phyloP scores from a whole-genome alignment of 92 coral and sea anemone genomes.

The Blastomussa wellsi region DNA sequence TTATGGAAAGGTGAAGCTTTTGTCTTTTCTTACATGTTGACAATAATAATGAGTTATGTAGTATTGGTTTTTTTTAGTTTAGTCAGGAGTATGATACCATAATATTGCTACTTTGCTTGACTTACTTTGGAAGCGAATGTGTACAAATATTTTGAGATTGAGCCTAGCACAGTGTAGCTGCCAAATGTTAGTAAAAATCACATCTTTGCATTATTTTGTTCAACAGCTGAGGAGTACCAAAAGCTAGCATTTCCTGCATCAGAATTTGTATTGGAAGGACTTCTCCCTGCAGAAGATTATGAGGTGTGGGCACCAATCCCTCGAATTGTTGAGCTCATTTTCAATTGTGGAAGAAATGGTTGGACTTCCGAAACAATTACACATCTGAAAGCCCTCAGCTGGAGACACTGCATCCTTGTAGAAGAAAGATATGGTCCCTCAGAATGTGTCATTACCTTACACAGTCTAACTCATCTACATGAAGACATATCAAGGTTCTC shows the following conservation, averaged over 20 bases:
- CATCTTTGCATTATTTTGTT: background rate
- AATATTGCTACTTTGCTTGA: background rate
- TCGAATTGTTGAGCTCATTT: slow-evolving; percentile 43
- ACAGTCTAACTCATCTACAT: slow-evolving; percentile 43
- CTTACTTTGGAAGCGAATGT: background rate
- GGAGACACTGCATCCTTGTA: slow-evolving; percentile 57
- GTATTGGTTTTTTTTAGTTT: no score
- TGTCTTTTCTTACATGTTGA: background rate
- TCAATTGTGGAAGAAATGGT: slow-evolving; percentile 48
- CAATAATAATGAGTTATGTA: background rate
- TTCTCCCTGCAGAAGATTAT: slow-evolving; percentile 27
- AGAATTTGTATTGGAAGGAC: slow-evolving; percentile 45
- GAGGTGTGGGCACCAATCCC: slow-evolving; percentile 59
- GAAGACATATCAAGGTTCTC: slow-evolving; percentile 56
- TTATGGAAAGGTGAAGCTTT: slow-evolving; percentile 26
- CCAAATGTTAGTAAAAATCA: background rate
- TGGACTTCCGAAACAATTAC: slow-evolving; percentile 50
- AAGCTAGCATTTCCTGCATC: slow-evolving; percentile 56
- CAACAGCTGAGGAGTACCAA: slow-evolving; percentile 55
- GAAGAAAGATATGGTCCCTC: slow-evolving; percentile 49
- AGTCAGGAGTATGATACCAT: no score
- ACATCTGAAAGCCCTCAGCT: slow-evolving; percentile 29
- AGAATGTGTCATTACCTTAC: slow-evolving; percentile 52
- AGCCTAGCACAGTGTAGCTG: background rate
- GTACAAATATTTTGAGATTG: background rate